Evolutionary conservation across 2,888 invertebrate genomes (phyloP), one percentile per base, ranked within the genome.

Genomic region (Himalopsyche tibetana): DNA sequence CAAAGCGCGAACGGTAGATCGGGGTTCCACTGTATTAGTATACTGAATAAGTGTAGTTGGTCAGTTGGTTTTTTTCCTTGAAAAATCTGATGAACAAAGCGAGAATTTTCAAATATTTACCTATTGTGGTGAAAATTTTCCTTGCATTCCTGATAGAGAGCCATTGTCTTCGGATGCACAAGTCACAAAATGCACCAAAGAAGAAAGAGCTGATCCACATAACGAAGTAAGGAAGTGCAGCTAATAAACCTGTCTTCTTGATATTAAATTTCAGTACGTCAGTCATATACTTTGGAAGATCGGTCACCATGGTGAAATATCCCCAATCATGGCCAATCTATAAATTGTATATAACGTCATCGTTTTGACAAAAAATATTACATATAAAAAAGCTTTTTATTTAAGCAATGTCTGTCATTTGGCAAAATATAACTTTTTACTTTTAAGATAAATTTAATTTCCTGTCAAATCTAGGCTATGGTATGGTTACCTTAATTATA

Each of bases 321-420:
- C 94, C 94, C 94, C 94, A 94, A 89, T 94, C 94, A 89, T 94
- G 94, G 1, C 93, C 93, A 82, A 93, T 90, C 90, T 94, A 92
- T 88, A 80, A 82, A 82, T 82, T 17, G 11, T 40, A 80, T 12
- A 80, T 36, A 40, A 6, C 40, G 19, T 28, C 36, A 80, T 80
- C 5, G 5, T 36, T 80, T 3, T 36, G 17, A 80, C 17, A 3
- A 80, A 8, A n/a, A 28, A 28, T 8, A 5, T 42, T 5, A 42
- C 0, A 8, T 42, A 42, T 0, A 42, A 42, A 5, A 42, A 42
- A 1, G 28, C 28, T 28, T 28, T 28, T 2, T 28, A 28, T 28
- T 28, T 28, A n/a, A n/a, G n/a, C 28, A 28, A 28, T 28, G 28
- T 28, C 28, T 28, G 28, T 28, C 28, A 28, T 28, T 28, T 28